Evolutionary conservation across 2,888 invertebrate genomes (phyloP), one percentile per base, ranked within the genome.

Genomic region (Mylabris sibirica): DNA sequence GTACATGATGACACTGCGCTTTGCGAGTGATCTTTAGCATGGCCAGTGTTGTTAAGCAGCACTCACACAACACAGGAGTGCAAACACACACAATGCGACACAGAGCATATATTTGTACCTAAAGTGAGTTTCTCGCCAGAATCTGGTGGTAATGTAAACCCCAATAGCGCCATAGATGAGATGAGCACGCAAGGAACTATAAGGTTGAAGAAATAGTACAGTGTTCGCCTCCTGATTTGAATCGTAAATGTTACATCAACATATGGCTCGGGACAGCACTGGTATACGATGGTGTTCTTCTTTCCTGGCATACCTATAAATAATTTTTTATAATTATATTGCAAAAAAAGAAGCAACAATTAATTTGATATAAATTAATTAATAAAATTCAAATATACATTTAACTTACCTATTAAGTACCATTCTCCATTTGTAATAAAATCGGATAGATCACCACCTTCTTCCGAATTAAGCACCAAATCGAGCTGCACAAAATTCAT

Each of bases 351-450:
- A n/a, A n/a, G n/a, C n/a, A 20, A 26, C 12, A 26, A 34, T 3
- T 26, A 60, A 60, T 30, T 17, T 30, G 1, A 60, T 26, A 11
- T 8, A 11, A 11, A 20, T 49, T 22, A 49, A 49, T 20, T 11
- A 17, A 11, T n/a, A 0, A 26, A 1, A 22, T 44, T 63, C 24
- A 49, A 65, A 63, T 30, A 66, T 60, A 63, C 26, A 65, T 20
- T 57, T 59, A 60, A 86, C 93, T 92, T 88, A 97, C 98, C 98
- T 89, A 99, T 92, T 84, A 99, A 90, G 88, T 98, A 96, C 98
- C 99, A 99, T 89, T 99, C 99, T 82, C 99, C 99, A 85, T 99
- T 99, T 81, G 95, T 94, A 85, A 99, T 98, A 90, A 98, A 99
- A 88, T 95, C 96, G 80, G 96, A 93, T 81, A 96, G 90, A 88